Base-by-base conservation (phyloP, 1,140 invertebrate genomes). In the Delia radicum region DNA sequence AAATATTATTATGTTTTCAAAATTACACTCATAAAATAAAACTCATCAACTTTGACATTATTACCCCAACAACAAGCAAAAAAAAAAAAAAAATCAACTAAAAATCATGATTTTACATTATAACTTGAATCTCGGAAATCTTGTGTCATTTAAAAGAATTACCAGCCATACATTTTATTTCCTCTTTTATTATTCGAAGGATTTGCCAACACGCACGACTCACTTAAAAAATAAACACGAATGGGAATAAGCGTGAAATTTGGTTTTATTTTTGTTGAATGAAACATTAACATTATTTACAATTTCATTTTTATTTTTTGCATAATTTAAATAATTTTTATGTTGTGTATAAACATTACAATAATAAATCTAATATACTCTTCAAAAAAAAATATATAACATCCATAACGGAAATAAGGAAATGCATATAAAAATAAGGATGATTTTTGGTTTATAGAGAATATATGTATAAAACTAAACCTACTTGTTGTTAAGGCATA, bases 261-360 rank as follows among this genome's bases (percentile, higher is more conserved):
- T 26, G 24, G 26, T 21, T 29, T 65, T 65, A 26, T 29, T 28
- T n/a, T 65, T 28, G 18, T 27, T 7, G 61, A 42, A 42, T 27
- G 63, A 18, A 67, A 8, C 63, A 33, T 69, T 69, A 37, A 24
- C 18, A 31, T n/a, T 67, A 67, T 67, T 67, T 31, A 65, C 63
- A 65, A 67, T 31, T 67, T 67, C n/a, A 24, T 24, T 69, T 69
- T 69, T 69, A 33, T 69, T 69, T 69, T 69, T 18, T 12, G 29
- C 29, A 69, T 69, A 69, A 69, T 69, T 69, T 69, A 69, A 69
- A 69, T 69, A 33, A 33, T 33, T 69, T 69, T 69, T 69, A 69
- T 37, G 65, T 12, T 33, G 10, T 15, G 12, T n/a, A 69, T 69
- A 69, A 69, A 69, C n/a, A 69, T 33, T 33, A 69, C 65, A 69